Percentiles rank a stretch among this genome's conserved stretches.
These are phyloP conservation scores for Callinectes sapidus DNA, from an alignment of 2,888 invertebrate species.

Conservation along the genomic window DNA sequence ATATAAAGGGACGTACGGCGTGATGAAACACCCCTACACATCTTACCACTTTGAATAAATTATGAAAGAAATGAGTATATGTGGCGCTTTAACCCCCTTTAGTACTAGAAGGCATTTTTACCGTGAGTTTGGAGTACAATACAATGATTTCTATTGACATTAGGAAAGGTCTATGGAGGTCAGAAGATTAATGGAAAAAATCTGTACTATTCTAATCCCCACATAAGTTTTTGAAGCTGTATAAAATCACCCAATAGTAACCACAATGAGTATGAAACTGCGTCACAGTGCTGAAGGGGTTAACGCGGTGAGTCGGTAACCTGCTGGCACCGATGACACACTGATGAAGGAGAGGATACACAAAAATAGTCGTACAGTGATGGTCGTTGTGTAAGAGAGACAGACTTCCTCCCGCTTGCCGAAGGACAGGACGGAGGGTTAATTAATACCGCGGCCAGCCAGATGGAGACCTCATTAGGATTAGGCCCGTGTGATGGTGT, in stretches of 20 bases:
- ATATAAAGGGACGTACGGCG: not conserved
- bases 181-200: no score
- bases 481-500: not conserved
- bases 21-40: not conserved
- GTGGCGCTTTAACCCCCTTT: no score
- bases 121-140: no score
- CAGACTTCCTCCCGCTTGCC: not conserved
- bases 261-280: not conserved
- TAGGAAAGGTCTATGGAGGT: no score
- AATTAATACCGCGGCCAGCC: not conserved
- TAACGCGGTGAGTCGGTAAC: not conserved
- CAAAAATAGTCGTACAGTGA: not conserved
- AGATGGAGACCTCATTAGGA: constrained; percentile 3
- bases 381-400: not conserved
- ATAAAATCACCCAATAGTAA: not conserved
- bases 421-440: not conserved
- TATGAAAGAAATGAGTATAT: not conserved
- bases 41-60: not conserved
- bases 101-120: no score
- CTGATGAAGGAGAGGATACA: not conserved
- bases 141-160: no score
- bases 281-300: not conserved
- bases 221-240: no score
- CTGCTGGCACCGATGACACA: not conserved
- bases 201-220: no score